These are phyloP conservation scores for Acholoe squamosa DNA, from an alignment of 2,888 invertebrate species.

Conservation along the genomic window DNA sequence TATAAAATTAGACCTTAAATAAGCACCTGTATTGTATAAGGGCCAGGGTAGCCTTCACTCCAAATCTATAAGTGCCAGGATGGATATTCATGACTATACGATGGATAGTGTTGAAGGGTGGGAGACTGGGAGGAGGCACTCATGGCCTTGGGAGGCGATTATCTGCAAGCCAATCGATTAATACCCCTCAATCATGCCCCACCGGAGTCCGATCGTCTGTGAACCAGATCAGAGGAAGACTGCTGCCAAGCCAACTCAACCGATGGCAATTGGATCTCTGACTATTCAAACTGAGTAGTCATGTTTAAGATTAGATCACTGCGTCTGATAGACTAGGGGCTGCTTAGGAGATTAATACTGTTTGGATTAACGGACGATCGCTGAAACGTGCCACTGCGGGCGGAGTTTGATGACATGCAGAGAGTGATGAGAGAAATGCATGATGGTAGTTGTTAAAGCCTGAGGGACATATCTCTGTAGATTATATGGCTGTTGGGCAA, in stretches of 20 bases:
- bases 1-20: too few relatives aligned
- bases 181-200: background rate
- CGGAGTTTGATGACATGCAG: too few relatives aligned
- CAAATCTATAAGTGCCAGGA: too few relatives aligned
- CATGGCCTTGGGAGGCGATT: conserved; percentile 17
- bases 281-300: background rate
- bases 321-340: background rate
- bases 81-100: too few relatives aligned
- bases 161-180: background rate
- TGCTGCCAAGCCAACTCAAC: background rate
- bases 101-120: background rate
- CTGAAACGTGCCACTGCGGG: background rate
- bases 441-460: too few relatives aligned
- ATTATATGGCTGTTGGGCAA: too few relatives aligned
- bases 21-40: too few relatives aligned
- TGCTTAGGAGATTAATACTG: background rate
- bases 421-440: too few relatives aligned
- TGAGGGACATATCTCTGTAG: too few relatives aligned
- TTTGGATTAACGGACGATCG: background rate
- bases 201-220: background rate
- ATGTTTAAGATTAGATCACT: conserved; percentile 3
- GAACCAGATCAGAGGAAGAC: background rate
- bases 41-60: too few relatives aligned
- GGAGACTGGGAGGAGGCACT: background rate
- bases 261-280: background rate